Percentiles rank a stretch among this genome's conserved stretches.
phyloP scores from a whole-genome alignment of 2,888 invertebrate species.

The Hirudinaria manillensis region DNA sequence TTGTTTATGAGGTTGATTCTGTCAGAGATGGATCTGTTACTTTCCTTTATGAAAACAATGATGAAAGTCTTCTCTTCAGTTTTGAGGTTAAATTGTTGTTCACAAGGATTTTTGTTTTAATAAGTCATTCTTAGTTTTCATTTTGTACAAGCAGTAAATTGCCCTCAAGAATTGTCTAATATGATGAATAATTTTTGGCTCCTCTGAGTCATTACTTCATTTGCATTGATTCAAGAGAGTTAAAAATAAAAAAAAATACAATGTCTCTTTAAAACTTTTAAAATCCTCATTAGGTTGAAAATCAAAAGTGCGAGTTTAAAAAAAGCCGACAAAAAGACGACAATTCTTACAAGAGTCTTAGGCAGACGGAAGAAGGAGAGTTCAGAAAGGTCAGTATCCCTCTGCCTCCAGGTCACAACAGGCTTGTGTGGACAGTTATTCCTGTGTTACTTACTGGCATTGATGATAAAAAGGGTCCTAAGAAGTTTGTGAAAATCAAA shows the following conservation, averaged over 20 bases:
- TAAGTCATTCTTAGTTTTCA: background rate
- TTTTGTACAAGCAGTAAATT: background rate
- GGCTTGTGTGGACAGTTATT: constrained; percentile 22
- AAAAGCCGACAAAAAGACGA: background rate
- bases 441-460: background rate
- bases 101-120: background rate
- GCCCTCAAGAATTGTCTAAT: background rate
- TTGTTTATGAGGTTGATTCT: constrained; percentile 58
- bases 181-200: background rate
- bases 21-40: constrained; percentile 58
- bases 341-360: background rate
- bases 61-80: constrained; percentile 55
- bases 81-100: constrained; percentile 53
- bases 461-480: background rate
- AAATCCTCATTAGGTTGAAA: background rate
- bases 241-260: background rate
- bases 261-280: background rate
- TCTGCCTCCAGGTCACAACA: constrained; percentile 7
- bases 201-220: background rate
- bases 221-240: background rate
- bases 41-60: constrained; percentile 58
- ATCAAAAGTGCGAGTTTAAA: background rate
- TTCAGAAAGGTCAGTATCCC: background rate
- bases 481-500: constrained; percentile 15
- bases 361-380: background rate